Base-by-base conservation (phyloP, 2,797 vertebrate species). In the Emys orbicularis region DNA sequence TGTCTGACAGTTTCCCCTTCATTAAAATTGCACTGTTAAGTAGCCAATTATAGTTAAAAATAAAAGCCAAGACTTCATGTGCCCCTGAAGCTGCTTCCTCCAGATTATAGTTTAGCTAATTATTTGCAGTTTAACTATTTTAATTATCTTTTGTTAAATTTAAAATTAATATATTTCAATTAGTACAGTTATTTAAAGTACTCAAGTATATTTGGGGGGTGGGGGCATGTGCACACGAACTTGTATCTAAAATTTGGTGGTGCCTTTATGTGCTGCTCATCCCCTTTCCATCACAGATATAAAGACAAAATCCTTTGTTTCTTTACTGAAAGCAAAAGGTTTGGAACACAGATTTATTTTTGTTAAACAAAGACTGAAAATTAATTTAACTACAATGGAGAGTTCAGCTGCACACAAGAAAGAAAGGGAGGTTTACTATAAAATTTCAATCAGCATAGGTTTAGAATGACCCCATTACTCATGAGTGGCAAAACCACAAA, bases 401-500 rank as follows among this genome's bases (percentile, higher is more conserved):
- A 41, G 21, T 72, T 72, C n/a, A 23, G 21, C 11, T 12, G 21
- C 18, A 72, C n/a, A n/a, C 12, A 81, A 90, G 12, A 18, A 8
- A 13, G 15, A 12, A 87, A 68, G 56, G 8, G 59, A 88, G 86
- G 1, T 0, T 59, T 3, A 76, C 1, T 47, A 68, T 4, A 41
- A 34, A 52, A 15, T 7, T 25, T 65, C 41, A 41, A 37, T 21
- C 5, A 8, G 81, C 85, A 29, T 0, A 5, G 54, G 9, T 27
- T 18, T 5, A 31, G 0, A 4, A 74, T 16, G 23, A 68, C 27
- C 9, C 12, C n/a, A 3, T 6, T 21, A 15, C 6, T 49, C 11
- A 0, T 0, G 53, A 25, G 21, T 41, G n/a, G n/a, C 37, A 72
- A 57, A 91, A 44, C 1, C 1, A 54, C 23, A 50, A 1, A 27